Conservation (phyloP, 2,113 vertebrate genomes). For the Climacteris rufus region DNA sequence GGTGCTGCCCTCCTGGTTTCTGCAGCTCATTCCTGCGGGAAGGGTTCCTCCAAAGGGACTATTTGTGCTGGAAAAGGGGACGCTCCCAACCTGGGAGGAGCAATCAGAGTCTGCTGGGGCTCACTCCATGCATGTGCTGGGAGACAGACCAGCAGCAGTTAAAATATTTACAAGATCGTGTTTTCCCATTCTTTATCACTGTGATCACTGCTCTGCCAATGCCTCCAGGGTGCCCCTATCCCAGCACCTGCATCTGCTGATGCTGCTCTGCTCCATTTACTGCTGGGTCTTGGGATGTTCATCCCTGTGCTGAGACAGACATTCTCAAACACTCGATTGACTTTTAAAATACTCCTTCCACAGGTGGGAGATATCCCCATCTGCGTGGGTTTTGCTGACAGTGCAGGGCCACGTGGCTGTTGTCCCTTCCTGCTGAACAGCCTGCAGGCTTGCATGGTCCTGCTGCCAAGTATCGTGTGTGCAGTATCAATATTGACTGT, state of each 20-base stretch:
- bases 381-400: neutral
- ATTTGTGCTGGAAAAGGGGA: neutral
- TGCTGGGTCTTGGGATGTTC: neutral
- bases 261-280: neutral
- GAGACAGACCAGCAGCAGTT: neutral
- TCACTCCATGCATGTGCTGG: neutral
- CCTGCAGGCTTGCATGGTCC: neutral
- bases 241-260: neutral
- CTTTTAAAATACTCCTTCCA: neutral
- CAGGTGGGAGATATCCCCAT: neutral
- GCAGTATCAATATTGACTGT: neutral
- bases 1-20: neutral
- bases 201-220: neutral
- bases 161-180: neutral
- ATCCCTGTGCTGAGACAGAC: neutral
- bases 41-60: neutral
- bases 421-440: neutral
- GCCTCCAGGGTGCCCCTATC: neutral
- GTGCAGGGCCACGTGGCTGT: neutral
- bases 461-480: neutral
- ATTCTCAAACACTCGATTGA: neutral
- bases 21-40: neutral
- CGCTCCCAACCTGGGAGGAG: neutral
- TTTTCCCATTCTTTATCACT: neutral
- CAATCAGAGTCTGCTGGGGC: rapidly evolving